These are phyloP conservation scores for Papilio protenor DNA, from an alignment of 2,888 invertebrate species.

Conservation along the genomic window DNA sequence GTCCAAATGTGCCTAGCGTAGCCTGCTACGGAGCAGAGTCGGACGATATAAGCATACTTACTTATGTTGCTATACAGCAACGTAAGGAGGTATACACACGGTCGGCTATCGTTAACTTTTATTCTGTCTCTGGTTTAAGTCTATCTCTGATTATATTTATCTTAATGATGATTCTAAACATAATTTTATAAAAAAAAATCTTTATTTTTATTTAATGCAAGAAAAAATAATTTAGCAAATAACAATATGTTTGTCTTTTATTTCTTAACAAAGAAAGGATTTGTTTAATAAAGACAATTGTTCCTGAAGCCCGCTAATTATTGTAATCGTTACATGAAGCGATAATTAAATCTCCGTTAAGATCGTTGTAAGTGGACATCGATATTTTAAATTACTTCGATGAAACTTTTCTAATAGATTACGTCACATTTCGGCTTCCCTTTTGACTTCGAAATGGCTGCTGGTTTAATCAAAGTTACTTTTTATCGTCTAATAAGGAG, in stretches of 20 bases:
- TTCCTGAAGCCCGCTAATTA: constrained; percentile 43
- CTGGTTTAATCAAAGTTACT: constrained; percentile 20
- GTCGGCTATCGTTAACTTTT: background rate
- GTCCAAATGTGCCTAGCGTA: background rate
- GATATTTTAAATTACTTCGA: constrained; percentile 12
- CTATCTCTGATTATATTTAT: background rate
- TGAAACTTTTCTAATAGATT: constrained; percentile 20
- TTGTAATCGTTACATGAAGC: constrained; percentile 40
- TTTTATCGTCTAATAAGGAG: constrained; percentile 17
- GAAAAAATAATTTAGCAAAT: background rate
- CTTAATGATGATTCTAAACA: background rate
- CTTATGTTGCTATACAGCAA: background rate
- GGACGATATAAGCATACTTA: background rate
- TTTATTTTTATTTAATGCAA: background rate
- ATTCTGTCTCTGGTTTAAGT: background rate
- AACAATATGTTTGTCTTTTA: background rate
- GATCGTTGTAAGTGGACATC: constrained; percentile 31
- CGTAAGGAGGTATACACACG: background rate
- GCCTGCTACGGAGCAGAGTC: constrained; percentile 19
- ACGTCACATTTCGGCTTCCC: constrained; percentile 11
- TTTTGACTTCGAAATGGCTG: constrained; percentile 24
- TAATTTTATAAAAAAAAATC: background rate
- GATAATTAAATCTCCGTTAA: constrained; percentile 36
- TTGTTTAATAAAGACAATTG: background rate
- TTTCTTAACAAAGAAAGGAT: background rate